Percentiles rank a stretch among this genome's conserved stretches.
These are phyloP conservation scores for Sylvietta virens DNA, from an alignment of 2,113 vertebrate genomes.

Conservation along the genomic window DNA sequence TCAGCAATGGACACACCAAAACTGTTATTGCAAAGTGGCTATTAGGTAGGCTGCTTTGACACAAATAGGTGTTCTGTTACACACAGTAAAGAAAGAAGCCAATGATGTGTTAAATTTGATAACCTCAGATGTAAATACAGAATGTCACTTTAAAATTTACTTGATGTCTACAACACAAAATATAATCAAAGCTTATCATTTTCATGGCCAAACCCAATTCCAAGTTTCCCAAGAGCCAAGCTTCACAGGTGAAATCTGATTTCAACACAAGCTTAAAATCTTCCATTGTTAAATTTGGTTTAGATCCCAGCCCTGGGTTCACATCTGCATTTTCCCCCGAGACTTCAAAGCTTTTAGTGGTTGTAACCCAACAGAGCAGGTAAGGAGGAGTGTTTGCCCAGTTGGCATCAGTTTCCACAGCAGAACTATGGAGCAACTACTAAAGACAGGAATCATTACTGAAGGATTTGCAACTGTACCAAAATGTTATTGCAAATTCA, in stretches of 20 bases:
- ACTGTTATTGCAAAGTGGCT: background rate
- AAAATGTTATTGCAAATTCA: background rate
- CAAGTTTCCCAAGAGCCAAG: conserved; percentile 7
- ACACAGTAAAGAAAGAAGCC: background rate
- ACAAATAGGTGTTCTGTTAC: background rate
- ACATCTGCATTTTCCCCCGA: background rate
- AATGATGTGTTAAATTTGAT: background rate
- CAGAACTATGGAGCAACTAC: background rate
- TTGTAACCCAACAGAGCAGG: background rate
- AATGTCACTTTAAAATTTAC: conserved; percentile 16
- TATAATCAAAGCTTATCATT: conserved; percentile 9
- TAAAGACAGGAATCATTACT: background rate
- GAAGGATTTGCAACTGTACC: background rate
- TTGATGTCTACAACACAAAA: background rate
- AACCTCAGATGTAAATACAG: background rate
- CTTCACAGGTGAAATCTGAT: conserved; percentile 30
- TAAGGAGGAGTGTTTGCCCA: background rate
- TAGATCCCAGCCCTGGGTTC: background rate
- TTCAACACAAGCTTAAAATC: background rate
- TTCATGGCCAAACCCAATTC: background rate
- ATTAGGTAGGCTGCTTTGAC: background rate
- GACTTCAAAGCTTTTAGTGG: background rate
- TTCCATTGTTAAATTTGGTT: conserved; percentile 10
- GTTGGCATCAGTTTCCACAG: background rate
- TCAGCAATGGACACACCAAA: conserved; percentile 39